Evolutionary conservation across 2,888 invertebrate genomes (phyloP), one percentile per base, ranked within the genome.

Genomic region (Megamerina dolium): DNA sequence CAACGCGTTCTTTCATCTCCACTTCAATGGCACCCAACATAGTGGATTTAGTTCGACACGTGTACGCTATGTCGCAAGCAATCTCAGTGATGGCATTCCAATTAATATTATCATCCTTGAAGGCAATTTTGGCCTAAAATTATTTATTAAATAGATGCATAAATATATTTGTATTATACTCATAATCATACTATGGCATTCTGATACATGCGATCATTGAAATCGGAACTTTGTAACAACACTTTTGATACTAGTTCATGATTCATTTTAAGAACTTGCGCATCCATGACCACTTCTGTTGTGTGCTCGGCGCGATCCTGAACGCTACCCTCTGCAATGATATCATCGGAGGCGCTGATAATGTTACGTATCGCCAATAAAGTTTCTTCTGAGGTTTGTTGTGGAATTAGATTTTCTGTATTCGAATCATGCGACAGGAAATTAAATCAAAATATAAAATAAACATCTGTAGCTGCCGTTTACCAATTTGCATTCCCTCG

Each of bases 241-340:
- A 67, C 57, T 20, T 62, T 63, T 1, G 61, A 60, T 4, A 68
- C 55, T 1, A 69, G 53, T 40, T 70, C 68, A 49, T 66, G 62
- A 38, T 62, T 64, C 43, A 68, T 63, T 35, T 66, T 60, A 1
- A 69, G 54, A 0, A 71, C 61, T 44, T 73, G 63, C 2, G 73
- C 68, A 54, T 74, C 71, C 46, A 63, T 58, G 3, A 70, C 63
- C 6, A 68, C 60, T 49, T 71, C 70, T 3, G 64, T 59, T 8
- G 68, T 55, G 49, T 72, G 69, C 21, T 68, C 66, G 2, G 61
- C 55, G 3, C 61, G 61, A 14, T 65, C 59, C 4, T 59, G 56
- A 9, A 60, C 49, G 10, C 58, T 60, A 4, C 58, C 57, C 44
- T 64, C 56, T 8, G 49, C 54, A 10, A 56, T 59, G 3, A 64